A percentile compares a stretch with the other conserved stretches of the same genome.
phyloP scores from a whole-genome alignment of 2,888 invertebrate genomes.

The Deroplatys truncata region DNA sequence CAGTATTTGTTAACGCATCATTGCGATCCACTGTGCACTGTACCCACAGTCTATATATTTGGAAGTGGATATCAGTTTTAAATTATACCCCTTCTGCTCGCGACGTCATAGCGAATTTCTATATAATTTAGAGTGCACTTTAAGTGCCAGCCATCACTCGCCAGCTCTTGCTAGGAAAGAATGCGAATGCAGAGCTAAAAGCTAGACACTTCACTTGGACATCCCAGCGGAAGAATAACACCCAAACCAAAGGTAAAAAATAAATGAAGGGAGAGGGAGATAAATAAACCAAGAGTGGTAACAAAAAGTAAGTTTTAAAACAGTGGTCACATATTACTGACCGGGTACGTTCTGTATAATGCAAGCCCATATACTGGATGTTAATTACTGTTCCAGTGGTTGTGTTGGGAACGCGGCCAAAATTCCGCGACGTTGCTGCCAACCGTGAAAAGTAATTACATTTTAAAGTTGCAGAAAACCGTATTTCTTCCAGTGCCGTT shows the following conservation, averaged over 20 bases:
- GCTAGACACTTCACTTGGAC: too few relatives aligned
- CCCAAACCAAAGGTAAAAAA: background rate
- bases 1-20: too few relatives aligned
- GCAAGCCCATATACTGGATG: background rate
- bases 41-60: too few relatives aligned
- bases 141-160: too few relatives aligned
- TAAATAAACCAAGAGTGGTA: background rate
- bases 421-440: background rate
- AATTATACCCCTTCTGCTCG: too few relatives aligned
- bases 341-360: background rate
- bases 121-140: too few relatives aligned
- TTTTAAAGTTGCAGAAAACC: background rate
- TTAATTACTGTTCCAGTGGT: background rate
- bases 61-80: too few relatives aligned
- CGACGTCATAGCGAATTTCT: too few relatives aligned
- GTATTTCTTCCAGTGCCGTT: background rate
- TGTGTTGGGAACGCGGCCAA: background rate
- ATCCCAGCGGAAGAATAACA: background rate
- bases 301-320: background rate
- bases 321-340: background rate
- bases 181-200: too few relatives aligned
- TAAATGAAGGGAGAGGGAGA: background rate
- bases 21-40: too few relatives aligned
- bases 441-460: background rate
- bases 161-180: too few relatives aligned